phyloP scores from a whole-genome alignment of 2,113 vertebrate species.

The Talpa occidentalis region DNA sequence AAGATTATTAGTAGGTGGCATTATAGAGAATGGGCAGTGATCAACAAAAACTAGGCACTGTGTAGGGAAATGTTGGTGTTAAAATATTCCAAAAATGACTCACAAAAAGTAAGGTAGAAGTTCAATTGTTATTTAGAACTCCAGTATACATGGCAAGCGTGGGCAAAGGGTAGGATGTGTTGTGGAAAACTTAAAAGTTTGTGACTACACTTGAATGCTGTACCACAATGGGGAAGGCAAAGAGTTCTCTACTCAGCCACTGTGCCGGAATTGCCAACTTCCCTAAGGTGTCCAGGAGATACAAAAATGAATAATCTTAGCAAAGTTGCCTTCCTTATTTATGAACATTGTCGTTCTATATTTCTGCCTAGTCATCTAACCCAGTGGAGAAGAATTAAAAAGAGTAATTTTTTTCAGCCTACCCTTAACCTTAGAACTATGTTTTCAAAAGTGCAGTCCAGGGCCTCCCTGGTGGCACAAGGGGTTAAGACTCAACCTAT shows the following conservation, averaged over 20 bases:
- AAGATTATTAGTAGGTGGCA: not conserved
- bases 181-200: not conserved
- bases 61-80: not conserved
- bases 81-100: not conserved
- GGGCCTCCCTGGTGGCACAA: too few species aligned
- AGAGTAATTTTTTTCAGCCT: not conserved
- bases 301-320: not conserved
- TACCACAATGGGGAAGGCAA: not conserved
- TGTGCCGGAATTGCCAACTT: not conserved
- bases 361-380: not conserved
- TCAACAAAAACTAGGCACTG: not conserved
- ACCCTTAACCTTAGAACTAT: not conserved
- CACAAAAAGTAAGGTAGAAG: not conserved
- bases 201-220: not conserved
- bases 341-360: not conserved
- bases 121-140: not conserved
- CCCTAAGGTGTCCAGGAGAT: not conserved
- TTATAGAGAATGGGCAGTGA: not conserved
- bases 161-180: not conserved
- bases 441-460: not conserved
- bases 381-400: not conserved
- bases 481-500: too few species aligned
- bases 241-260: not conserved
- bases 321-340: not conserved
- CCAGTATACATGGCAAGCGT: not conserved